Percentiles rank a stretch among this genome's conserved stretches.
These are phyloP conservation scores for Rosalia funebris DNA, from an alignment of 2,888 invertebrate genomes.

Conservation along the genomic window DNA sequence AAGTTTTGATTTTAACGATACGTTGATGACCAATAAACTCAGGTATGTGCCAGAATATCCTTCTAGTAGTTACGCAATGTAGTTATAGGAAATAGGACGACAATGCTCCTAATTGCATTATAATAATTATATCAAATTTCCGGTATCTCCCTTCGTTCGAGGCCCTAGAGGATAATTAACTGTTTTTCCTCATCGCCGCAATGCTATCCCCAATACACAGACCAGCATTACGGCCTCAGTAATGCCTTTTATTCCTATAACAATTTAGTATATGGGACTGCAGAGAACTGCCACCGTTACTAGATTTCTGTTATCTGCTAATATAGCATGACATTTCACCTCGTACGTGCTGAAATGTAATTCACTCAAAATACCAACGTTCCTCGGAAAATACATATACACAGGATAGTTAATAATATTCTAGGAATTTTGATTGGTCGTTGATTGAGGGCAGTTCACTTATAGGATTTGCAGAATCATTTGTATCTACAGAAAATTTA, in stretches of 20 bases:
- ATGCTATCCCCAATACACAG: background rate
- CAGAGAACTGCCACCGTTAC: background rate
- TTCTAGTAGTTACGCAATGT: too few species aligned
- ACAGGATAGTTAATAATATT: too few species aligned
- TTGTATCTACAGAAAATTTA: too few species aligned
- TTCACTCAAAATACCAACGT: background rate
- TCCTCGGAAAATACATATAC: background rate
- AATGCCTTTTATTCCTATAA: slow-evolving; percentile 10
- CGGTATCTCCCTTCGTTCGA: background rate
- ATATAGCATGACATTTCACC: background rate
- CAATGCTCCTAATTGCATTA: too few species aligned
- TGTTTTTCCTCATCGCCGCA: background rate
- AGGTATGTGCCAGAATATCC: too few species aligned
- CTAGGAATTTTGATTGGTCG: background rate
- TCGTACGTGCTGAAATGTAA: background rate
- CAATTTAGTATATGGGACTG: slow-evolving; percentile 4
- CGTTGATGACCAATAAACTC: too few species aligned
- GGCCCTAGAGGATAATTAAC: background rate
- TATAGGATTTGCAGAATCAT: background rate
- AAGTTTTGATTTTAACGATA: too few species aligned
- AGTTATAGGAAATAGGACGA: too few species aligned
- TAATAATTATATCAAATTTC: background rate
- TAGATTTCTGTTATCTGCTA: slow-evolving; percentile 6
- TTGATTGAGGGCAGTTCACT: background rate
- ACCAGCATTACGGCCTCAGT: background rate